Percentiles rank a stretch among this genome's conserved stretches.
Conservation (phyloP, 2,113 vertebrate genomes). For the Toxotes chatareus region DNA sequence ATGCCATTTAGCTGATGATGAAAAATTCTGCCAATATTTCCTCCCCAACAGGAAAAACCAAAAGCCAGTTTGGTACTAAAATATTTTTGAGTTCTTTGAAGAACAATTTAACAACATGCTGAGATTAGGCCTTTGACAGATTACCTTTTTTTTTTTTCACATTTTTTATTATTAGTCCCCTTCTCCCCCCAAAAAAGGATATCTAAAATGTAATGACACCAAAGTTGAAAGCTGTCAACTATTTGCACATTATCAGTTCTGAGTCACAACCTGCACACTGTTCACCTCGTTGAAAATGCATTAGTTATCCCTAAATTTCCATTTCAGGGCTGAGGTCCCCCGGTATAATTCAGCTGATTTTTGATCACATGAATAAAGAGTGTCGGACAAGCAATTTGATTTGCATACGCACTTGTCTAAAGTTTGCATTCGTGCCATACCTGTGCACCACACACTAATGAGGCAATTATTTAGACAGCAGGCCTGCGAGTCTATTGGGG, state of each 20-base stretch:
- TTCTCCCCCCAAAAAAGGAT: background rate
- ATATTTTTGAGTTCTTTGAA: slow-evolving; percentile 9
- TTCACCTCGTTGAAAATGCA: slow-evolving; percentile 70
- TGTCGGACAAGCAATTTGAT: slow-evolving; percentile 76
- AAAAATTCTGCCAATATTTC: slow-evolving; percentile 31
- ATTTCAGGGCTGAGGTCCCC: slow-evolving; percentile 66
- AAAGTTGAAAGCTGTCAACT: slow-evolving; percentile 65
- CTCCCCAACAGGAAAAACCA: background rate
- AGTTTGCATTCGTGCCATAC: slow-evolving; percentile 77
- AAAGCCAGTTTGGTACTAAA: slow-evolving; percentile 11
- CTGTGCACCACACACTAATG: slow-evolving; percentile 80
- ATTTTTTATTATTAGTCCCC: slow-evolving; percentile 6
- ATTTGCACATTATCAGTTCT: slow-evolving; percentile 53
- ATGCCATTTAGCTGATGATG: slow-evolving; percentile 33
- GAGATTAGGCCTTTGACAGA: slow-evolving; percentile 21
- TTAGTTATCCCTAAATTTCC: slow-evolving; percentile 75
- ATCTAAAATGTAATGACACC: slow-evolving; percentile 42
- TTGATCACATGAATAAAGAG: slow-evolving; percentile 79
- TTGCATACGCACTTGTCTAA: slow-evolving; percentile 77
- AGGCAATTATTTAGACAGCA: slow-evolving; percentile 83
- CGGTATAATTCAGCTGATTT: slow-evolving; percentile 66
- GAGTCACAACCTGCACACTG: slow-evolving; percentile 48
- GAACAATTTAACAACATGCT: slow-evolving; percentile 26
- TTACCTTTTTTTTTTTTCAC: background rate
- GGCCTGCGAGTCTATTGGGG: slow-evolving; percentile 66